Percentiles rank a stretch among this genome's conserved stretches.
phyloP scores from a whole-genome alignment of 2,888 invertebrate genomes.

The Platerodrilus igneus region DNA sequence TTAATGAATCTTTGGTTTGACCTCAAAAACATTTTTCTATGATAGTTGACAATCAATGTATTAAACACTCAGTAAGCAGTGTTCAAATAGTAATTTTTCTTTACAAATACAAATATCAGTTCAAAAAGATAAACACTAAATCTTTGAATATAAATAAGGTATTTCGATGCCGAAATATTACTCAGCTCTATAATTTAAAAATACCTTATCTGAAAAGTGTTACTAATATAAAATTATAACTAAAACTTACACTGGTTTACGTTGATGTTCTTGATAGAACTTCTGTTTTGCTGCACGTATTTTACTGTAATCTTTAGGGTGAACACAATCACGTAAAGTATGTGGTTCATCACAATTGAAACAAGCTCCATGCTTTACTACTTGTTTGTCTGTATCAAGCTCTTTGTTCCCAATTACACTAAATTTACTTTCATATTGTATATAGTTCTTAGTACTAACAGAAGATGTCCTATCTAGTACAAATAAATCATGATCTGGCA shows the following conservation, averaged over 20 bases:
- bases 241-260: conserved; percentile 34
- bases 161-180: conserved; percentile 1
- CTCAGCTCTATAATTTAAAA: conserved; percentile 1
- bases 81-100: too few relatives aligned
- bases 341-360: conserved; percentile 85
- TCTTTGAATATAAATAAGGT: too few relatives aligned
- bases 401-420: conserved; percentile 23
- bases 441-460: conserved; percentile 36
- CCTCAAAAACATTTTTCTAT: too few relatives aligned
- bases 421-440: conserved; percentile 47
- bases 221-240: too few relatives aligned
- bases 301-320: conserved; percentile 61
- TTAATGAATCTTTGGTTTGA: too few relatives aligned
- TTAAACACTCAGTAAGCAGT: too few relatives aligned
- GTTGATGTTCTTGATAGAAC: conserved; percentile 42
- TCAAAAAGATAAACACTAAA: too few relatives aligned
- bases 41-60: too few relatives aligned
- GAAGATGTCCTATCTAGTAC: conserved; percentile 50
- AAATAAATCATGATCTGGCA: conserved; percentile 41
- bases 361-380: conserved; percentile 50
- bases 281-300: conserved; percentile 68
- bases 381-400: conserved; percentile 4
- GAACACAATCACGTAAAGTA: conserved; percentile 66
- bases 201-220: too few relatives aligned
- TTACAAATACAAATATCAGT: too few relatives aligned